Evolutionary conservation across 2,888 invertebrate genomes (phyloP).

Genomic region (Pantelozetes paolii): DNA sequence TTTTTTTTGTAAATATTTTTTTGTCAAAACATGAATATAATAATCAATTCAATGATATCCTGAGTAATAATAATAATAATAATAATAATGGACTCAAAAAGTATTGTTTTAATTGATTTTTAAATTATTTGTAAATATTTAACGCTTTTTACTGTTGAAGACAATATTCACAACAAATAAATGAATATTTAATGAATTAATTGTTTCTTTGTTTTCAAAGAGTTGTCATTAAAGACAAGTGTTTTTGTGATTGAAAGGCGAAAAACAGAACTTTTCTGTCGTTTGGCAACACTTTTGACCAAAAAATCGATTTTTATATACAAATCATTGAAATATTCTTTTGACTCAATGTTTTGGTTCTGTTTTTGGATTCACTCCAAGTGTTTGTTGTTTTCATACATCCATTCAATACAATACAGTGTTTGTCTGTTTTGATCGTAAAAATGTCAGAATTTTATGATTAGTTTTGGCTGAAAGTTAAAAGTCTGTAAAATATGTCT

Average conservation of each 20-base stretch:
- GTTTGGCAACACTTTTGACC: conserved; percentile 26
- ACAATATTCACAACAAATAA: too few species aligned
- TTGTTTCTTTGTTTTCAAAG: neutral
- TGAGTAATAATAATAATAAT: too few species aligned
- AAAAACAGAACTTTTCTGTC: conserved; percentile 14
- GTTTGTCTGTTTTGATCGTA: neutral
- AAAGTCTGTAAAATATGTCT: neutral
- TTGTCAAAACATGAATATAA: neutral
- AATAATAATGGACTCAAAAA: neutral
- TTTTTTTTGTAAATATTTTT: conserved; percentile 28
- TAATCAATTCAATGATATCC: neutral
- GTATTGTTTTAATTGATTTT: neutral
- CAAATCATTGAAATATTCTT: neutral
- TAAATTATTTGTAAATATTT: conserved; percentile 6
- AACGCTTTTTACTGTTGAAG: conserved; percentile 11
- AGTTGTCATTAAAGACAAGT: too few species aligned
- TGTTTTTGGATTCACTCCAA: conserved; percentile 11
- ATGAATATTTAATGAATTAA: conserved; percentile 1
- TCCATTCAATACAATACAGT: neutral
- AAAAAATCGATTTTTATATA: conserved; percentile 24
- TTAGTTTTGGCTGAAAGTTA: neutral
- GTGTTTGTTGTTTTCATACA: neutral
- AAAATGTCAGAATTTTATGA: neutral
- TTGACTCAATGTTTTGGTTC: neutral
- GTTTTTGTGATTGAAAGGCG: neutral